Base-by-base conservation (phyloP, 92 coral and sea anemone species). In the Actinostola sp. region DNA sequence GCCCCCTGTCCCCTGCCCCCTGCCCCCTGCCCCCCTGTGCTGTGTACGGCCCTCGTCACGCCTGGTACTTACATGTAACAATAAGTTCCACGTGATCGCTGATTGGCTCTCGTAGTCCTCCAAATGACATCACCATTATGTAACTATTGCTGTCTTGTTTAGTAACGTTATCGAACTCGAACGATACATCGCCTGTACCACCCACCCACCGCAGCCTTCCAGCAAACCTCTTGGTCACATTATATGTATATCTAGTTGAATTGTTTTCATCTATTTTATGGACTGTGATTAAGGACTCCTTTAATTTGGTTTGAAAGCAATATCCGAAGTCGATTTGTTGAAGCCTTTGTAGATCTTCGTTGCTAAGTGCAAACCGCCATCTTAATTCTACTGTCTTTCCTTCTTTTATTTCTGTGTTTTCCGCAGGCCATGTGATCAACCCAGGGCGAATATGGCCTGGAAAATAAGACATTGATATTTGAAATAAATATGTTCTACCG, bases 171-270 rank as follows among this genome's bases (percentile, higher is more conserved):
- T 20, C 20, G 23, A 75, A 38, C 16, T 49, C 56, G 36, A 75
- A 75, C 28, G 81, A 51, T 19, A 64, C 57, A 10, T 23, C 24
- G 1, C 70, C 64, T 2, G 61, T 7, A 21, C 42, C 60, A 12
- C 81, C 81, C 9, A 35, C 49, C 81, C 81, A 75, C 29, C 70
- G 71, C 20, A 75, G 65, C 42, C 81, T 63, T 8, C 53, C n/a
- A 10, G 23, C 35, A 20, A 29, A 75, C 30, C 39, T 25, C 25
- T 66, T 42, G 1, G 81, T 63, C 25, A 55, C 63, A 64, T 64
- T 75, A 33, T 36, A 63, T 13, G 9, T 24, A 28, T 63, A 75
- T 13, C 20, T 50, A 0, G 68, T 44, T 19, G 81, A 63, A 23
- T 75, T 63, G n/a, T 75, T 51, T 50, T 51, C 54, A 8, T 8